Evolutionary conservation across 2,113 vertebrate species (phyloP).

Genomic region (Shinisaurus crocodilurus): DNA sequence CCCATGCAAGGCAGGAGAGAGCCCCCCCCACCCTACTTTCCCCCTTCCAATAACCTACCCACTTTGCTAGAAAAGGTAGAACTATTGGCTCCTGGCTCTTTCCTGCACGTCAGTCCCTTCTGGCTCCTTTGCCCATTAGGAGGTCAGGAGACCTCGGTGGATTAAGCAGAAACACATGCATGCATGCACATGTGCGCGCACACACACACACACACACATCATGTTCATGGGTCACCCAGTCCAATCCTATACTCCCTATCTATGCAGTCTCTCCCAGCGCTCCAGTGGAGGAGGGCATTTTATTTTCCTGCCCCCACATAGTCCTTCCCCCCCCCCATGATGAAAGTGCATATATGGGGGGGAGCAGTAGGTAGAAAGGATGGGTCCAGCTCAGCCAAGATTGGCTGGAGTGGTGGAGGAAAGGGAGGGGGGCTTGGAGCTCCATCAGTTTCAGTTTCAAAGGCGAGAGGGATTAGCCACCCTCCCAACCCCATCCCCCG

Average conservation of each 20-base stretch:
- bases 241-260: background rate
- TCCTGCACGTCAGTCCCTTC: background rate
- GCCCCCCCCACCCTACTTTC: too few species aligned
- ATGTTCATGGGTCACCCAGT: background rate
- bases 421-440: background rate
- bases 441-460: conserved; percentile 32
- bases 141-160: background rate
- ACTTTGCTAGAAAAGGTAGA: background rate
- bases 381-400: background rate
- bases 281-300: background rate
- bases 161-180: background rate
- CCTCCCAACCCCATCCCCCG: conserved; percentile 34
- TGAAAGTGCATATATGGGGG: background rate
- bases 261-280: background rate
- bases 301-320: background rate
- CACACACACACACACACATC: background rate
- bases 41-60: background rate
- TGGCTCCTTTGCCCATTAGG: background rate
- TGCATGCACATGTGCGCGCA: background rate
- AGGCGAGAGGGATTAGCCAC: background rate
- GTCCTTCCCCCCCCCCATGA: background rate
- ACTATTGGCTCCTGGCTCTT: background rate
- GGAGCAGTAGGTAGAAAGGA: background rate
- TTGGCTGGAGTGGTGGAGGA: background rate
- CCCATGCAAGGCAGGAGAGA: too few species aligned